These are phyloP conservation scores for Engystomops pustulosus DNA, from an alignment of 2,113 vertebrate genomes.

Conservation along the genomic window DNA sequence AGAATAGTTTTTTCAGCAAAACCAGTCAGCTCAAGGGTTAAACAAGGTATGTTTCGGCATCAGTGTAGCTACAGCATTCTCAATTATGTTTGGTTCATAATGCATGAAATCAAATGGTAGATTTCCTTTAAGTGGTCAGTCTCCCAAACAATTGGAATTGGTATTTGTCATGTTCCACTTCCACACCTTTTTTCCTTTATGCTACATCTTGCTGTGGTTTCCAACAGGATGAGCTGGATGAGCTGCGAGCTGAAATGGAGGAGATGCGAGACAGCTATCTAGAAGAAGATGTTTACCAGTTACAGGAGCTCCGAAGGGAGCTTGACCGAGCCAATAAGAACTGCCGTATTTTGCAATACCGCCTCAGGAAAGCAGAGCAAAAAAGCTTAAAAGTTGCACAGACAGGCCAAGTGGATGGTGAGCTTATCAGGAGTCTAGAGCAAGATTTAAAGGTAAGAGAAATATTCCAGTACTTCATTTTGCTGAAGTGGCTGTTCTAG, in stretches of 20 bases:
- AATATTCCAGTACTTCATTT: neutral
- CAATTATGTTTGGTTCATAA: too few species aligned
- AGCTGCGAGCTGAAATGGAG: slow-evolving; percentile 98
- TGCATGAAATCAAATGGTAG: too few species aligned
- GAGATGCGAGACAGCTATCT: slow-evolving; percentile 97
- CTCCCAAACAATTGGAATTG: neutral
- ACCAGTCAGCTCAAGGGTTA: too few species aligned
- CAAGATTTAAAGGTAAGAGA: slow-evolving; percentile 92
- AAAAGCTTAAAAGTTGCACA: slow-evolving; percentile 95
- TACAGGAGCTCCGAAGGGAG: slow-evolving; percentile 95
- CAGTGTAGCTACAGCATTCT: too few species aligned
- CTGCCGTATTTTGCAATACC: slow-evolving; percentile 97
- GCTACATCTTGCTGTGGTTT: slow-evolving; percentile 51
- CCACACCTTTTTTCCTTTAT: neutral
- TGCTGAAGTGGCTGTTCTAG: too few species aligned
- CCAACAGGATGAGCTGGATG: slow-evolving; percentile 94
- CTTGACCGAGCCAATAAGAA: slow-evolving; percentile 97
- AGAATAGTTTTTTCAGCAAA: too few species aligned
- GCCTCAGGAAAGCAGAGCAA: slow-evolving; percentile 96
- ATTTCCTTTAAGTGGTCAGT: too few species aligned
- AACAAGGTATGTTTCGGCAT: too few species aligned
- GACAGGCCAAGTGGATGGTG: slow-evolving; percentile 94
- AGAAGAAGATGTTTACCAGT: slow-evolving; percentile 97
- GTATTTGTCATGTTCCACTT: too few species aligned
- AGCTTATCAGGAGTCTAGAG: slow-evolving; percentile 91